Conservation (phyloP, 2,888 invertebrate species). For the Drosophila nr. fundita region DNA sequence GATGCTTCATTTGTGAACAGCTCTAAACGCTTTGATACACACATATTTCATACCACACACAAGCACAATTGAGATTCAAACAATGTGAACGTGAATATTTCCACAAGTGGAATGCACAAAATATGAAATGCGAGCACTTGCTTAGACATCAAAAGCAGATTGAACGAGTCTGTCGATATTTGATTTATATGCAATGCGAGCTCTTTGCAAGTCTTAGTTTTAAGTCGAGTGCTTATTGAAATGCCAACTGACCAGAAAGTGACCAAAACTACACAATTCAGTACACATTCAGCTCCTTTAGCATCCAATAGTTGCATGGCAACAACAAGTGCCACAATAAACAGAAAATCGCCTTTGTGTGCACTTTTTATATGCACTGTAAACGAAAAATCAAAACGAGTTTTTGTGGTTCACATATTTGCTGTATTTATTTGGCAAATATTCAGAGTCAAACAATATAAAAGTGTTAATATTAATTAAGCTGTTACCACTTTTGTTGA, state of each 20-base stretch:
- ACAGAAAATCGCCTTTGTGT: slow-evolving; percentile 64
- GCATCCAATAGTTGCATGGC: slow-evolving; percentile 32
- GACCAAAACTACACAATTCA: slow-evolving; percentile 38
- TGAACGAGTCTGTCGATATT: slow-evolving; percentile 17
- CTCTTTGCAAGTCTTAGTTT: slow-evolving; percentile 8
- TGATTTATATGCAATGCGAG: slow-evolving; percentile 28
- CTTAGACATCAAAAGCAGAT: slow-evolving; percentile 2
- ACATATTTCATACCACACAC: neutral
- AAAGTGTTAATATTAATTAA: neutral
- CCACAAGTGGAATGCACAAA: slow-evolving; percentile 11
- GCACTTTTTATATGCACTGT: slow-evolving; percentile 48
- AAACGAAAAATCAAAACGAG: neutral
- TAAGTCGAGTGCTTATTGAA: slow-evolving; percentile 61
- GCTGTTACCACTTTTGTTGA: neutral
- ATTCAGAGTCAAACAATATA: neutral
- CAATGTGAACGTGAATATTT: slow-evolving; percentile 1
- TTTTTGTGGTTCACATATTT: neutral
- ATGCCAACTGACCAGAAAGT: slow-evolving; percentile 67
- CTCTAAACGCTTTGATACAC: neutral
- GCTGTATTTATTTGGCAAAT: neutral
- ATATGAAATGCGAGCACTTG: slow-evolving; percentile 12
- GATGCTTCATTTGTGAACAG: neutral
- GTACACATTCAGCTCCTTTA: slow-evolving; percentile 32
- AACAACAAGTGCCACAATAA: slow-evolving; percentile 49
- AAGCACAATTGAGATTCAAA: neutral